phyloP scores from a whole-genome alignment of 2,113 vertebrate species.

The Thryonomys swinderianus region DNA sequence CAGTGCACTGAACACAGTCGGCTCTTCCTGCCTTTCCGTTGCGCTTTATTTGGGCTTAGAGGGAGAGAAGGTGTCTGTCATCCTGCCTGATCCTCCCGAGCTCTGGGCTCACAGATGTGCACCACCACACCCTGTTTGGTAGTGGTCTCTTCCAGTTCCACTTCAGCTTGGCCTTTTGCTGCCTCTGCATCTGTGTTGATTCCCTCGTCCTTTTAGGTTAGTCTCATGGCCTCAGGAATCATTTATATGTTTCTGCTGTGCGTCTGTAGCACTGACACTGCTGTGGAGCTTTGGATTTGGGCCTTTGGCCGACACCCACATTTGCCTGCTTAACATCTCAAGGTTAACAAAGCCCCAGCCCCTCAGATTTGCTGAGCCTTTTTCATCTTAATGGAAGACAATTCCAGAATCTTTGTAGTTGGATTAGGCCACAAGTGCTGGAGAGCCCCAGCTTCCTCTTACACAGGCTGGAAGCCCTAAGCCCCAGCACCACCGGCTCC shows the following conservation, averaged over 20 bases:
- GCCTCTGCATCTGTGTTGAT: neutral
- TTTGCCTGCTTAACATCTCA: neutral
- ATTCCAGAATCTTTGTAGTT: neutral
- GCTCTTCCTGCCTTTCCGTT: neutral
- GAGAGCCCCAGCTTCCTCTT: neutral
- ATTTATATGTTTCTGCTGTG: neutral
- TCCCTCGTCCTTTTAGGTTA: neutral
- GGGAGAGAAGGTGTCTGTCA: too few relatives aligned
- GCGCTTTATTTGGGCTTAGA: slow-evolving; percentile 5
- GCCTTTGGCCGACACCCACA: neutral
- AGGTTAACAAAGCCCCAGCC: neutral
- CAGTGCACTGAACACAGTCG: neutral
- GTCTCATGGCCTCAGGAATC: neutral
- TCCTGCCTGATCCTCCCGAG: neutral
- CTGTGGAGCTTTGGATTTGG: neutral
- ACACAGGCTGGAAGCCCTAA: neutral
- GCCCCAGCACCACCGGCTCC: neutral
- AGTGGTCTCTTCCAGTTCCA: neutral
- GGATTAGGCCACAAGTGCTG: neutral
- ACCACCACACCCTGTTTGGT: neutral
- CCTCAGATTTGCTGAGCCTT: neutral
- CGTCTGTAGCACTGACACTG: neutral
- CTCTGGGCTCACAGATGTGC: neutral
- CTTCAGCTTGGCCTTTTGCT: neutral
- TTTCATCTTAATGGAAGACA: neutral